Conservation (phyloP, 1,140 invertebrate genomes). For the Cydia amplana region DNA sequence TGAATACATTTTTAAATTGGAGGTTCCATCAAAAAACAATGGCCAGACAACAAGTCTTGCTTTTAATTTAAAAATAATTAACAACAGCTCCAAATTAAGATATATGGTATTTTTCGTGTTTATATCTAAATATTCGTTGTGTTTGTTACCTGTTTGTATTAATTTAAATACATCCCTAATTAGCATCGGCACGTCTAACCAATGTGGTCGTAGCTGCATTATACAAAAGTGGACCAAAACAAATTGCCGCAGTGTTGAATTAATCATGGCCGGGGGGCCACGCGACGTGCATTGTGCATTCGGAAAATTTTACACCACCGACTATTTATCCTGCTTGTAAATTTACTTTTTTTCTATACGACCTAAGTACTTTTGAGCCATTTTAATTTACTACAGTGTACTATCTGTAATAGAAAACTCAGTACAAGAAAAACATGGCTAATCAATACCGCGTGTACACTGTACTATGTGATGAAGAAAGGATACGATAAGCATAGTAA, state of each 20-base stretch:
- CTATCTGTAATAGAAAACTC: not conserved
- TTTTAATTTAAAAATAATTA: no score
- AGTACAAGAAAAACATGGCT: not conserved
- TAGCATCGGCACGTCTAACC: not conserved
- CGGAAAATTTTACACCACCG: not conserved
- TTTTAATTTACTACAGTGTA: no score
- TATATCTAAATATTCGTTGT: not conserved
- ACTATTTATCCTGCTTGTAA: not conserved
- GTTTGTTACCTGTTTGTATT: not conserved
- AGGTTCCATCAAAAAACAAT: no score
- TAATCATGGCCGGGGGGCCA: not conserved
- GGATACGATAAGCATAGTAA: not conserved
- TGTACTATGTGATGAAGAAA: not conserved
- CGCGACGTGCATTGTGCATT: not conserved
- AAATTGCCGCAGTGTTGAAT: not conserved
- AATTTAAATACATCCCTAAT: not conserved
- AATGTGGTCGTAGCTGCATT: not conserved
- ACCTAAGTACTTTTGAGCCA: no score
- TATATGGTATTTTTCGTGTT: not conserved
- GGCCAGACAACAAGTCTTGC: no score
- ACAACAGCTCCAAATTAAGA: no score
- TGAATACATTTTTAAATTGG: no score
- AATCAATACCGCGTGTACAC: not conserved
- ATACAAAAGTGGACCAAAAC: not conserved
- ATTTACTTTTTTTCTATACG: not conserved